phyloP scores from a whole-genome alignment of 2,888 invertebrate genomes.

The Xanthia togata region DNA sequence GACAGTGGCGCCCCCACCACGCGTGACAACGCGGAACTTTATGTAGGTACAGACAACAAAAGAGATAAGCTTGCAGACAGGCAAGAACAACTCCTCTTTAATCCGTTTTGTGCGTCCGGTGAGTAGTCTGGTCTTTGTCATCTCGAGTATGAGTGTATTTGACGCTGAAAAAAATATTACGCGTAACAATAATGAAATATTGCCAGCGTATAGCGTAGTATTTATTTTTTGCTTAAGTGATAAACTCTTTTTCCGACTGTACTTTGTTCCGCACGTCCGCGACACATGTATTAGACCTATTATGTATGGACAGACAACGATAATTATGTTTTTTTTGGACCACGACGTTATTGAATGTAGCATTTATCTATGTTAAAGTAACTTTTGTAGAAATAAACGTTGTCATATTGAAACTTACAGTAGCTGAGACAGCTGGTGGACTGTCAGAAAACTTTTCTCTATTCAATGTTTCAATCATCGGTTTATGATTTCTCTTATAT shows the following conservation, averaged over 20 bases:
- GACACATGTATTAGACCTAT: slow-evolving; percentile 48
- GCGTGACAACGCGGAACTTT: slow-evolving; percentile 64
- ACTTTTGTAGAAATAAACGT: background rate
- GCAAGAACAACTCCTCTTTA: slow-evolving; percentile 17
- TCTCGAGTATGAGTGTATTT: background rate
- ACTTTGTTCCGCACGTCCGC: slow-evolving; percentile 46
- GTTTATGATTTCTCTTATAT: background rate
- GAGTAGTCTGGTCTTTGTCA: background rate
- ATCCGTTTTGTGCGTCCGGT: slow-evolving; percentile 1
- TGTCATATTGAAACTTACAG: background rate
- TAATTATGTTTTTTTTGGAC: slow-evolving; percentile 37
- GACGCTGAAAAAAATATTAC: background rate
- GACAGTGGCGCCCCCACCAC: slow-evolving; percentile 71
- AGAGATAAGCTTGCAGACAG: slow-evolving; percentile 3
- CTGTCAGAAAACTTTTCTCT: background rate
- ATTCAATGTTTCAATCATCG: background rate
- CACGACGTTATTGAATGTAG: slow-evolving; percentile 13
- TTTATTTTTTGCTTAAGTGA: background rate
- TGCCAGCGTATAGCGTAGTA: background rate
- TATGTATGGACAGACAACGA: slow-evolving; percentile 29
- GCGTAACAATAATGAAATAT: background rate
- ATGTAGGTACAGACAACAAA: slow-evolving; percentile 53
- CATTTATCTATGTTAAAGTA: slow-evolving; percentile 22
- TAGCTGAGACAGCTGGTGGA: background rate
- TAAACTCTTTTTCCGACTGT: slow-evolving; percentile 6